Percentiles rank a stretch among this genome's conserved stretches.
Evolutionary conservation across 2,888 invertebrate genomes (phyloP).

Genomic region (Ophioninae sp.): DNA sequence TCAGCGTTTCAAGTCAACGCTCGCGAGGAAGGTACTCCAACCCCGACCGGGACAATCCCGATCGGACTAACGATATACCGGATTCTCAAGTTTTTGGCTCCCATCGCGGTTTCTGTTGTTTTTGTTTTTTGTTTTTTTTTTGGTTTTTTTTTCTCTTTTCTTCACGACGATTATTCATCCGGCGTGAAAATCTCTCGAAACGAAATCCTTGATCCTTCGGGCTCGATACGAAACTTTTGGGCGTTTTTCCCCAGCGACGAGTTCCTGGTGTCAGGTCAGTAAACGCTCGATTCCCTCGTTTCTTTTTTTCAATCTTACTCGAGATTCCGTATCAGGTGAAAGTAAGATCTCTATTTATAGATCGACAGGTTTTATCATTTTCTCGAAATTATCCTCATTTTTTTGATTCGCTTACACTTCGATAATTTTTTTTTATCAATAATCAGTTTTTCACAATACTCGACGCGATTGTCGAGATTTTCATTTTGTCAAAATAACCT

Average conservation of each 20-base stretch:
- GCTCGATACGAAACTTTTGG: slow-evolving; percentile 5
- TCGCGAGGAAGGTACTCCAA: slow-evolving; percentile 60
- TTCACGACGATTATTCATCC: slow-evolving; percentile 7
- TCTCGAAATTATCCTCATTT: background rate
- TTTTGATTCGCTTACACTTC: background rate
- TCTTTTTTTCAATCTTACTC: background rate
- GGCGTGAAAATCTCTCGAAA: slow-evolving; percentile 17
- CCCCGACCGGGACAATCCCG: slow-evolving; percentile 51
- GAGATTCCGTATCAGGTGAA: background rate
- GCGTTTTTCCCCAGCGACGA: slow-evolving; percentile 36
- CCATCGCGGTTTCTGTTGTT: slow-evolving; percentile 3
- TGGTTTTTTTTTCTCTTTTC: background rate
- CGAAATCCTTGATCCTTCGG: slow-evolving; percentile 3
- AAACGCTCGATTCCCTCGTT: slow-evolving; percentile 26
- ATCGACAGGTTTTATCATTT: background rate
- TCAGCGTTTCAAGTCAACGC: slow-evolving; percentile 65
- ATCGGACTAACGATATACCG: slow-evolving; percentile 42
- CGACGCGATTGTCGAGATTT: background rate
- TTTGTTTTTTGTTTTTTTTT: background rate
- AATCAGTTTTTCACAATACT: no score
- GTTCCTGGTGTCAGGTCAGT: slow-evolving; percentile 53
- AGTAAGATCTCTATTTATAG: background rate
- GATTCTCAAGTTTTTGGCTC: slow-evolving; percentile 54
- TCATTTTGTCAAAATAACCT: background rate
- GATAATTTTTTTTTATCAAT: no score